phyloP scores from a whole-genome alignment of 2,888 invertebrate species.

The Aspidapion aeneum region DNA sequence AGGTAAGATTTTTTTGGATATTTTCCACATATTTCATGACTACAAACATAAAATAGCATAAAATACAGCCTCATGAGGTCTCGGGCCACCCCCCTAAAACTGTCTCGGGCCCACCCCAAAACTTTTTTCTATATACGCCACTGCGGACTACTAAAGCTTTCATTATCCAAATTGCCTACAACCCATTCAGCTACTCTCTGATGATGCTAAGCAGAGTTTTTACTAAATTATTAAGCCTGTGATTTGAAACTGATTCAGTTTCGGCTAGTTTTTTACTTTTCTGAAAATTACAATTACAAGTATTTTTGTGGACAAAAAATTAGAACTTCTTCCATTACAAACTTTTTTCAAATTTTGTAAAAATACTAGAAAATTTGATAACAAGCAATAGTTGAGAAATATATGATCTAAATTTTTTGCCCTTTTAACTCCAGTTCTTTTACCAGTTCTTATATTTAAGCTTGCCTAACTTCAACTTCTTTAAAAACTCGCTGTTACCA shows the following conservation, averaged over 20 bases:
- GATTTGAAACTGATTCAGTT: slow-evolving; percentile 16
- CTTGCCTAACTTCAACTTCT: slow-evolving; percentile 42
- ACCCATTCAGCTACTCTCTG: slow-evolving; percentile 72
- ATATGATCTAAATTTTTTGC: slow-evolving; percentile 37
- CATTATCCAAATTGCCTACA: slow-evolving; percentile 58
- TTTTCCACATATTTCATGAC: too few relatives aligned
- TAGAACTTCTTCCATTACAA: too few relatives aligned
- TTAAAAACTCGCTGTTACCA: slow-evolving; percentile 43
- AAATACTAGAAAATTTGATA: too few relatives aligned
- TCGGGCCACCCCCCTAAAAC: too few relatives aligned
- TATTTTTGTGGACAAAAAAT: too few relatives aligned
- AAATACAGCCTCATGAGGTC: too few relatives aligned
- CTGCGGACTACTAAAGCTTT: slow-evolving; percentile 49
- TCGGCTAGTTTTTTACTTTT: slow-evolving; percentile 11
- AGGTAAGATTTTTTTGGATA: too few relatives aligned
- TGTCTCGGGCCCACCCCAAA: too few relatives aligned
- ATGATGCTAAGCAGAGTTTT: slow-evolving; percentile 37
- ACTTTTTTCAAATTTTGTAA: too few relatives aligned
- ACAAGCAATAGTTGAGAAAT: too few relatives aligned
- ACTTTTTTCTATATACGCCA: too few relatives aligned
- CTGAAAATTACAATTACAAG: neutral
- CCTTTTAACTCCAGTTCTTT: slow-evolving; percentile 21
- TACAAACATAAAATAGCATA: too few relatives aligned
- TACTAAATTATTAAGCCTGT: slow-evolving; percentile 28
- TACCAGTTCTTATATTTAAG: slow-evolving; percentile 38